Conservation (phyloP, 2,888 invertebrate species). For the Drosophila anceps region DNA sequence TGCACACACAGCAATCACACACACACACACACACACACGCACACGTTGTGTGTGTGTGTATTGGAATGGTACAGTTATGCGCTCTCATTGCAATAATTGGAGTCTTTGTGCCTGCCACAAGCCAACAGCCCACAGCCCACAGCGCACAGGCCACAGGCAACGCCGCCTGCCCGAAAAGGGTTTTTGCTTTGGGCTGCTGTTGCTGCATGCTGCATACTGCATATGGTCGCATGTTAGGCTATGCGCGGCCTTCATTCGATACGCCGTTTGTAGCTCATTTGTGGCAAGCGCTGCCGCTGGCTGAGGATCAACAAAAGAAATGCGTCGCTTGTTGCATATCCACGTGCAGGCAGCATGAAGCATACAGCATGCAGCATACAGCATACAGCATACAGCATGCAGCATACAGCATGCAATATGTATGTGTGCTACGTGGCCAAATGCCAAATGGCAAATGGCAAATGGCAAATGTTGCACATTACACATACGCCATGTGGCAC, state of each 20-base stretch:
- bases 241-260: conserved; percentile 25
- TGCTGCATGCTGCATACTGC: conserved; percentile 9
- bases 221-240: conserved; percentile 5
- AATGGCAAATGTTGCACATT: conserved; percentile 45
- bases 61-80: conserved; percentile 51
- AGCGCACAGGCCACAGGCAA: neutral
- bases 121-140: neutral
- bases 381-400: neutral
- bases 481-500: conserved; percentile 29
- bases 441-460: conserved; percentile 13
- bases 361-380: neutral
- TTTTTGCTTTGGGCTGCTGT: neutral
- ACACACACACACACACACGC: neutral
- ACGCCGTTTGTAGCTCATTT: conserved; percentile 34
- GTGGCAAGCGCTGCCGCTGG: conserved; percentile 13
- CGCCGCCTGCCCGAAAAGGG: neutral
- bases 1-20: conserved; percentile 12
- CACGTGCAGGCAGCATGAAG: neutral
- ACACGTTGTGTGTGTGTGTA: conserved; percentile 11
- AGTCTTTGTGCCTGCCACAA: conserved; percentile 34
- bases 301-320: conserved; percentile 48
- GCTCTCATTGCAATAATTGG: conserved; percentile 58
- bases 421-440: neutral
- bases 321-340: conserved; percentile 47
- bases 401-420: neutral